These are phyloP conservation scores for Megalops cyprinoides DNA, from an alignment of 2,797 vertebrate species.

Conservation along the genomic window DNA sequence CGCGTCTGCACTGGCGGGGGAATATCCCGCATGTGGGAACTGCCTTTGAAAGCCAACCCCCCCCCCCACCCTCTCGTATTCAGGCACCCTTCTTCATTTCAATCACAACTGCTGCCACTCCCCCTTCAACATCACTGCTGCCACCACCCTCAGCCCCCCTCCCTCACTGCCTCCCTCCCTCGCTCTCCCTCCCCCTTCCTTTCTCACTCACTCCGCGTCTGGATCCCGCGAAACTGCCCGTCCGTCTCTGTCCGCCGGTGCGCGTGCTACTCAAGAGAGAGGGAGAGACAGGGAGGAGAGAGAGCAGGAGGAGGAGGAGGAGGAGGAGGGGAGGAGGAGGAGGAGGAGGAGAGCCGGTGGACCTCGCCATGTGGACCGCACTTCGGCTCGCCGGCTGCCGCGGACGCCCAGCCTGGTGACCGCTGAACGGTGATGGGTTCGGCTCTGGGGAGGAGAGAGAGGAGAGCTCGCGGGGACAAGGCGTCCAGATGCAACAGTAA, in stretches of 20 bases:
- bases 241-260: neutral
- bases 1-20: neutral
- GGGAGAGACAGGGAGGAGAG: neutral
- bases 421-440: slow-evolving; percentile 29
- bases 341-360: neutral
- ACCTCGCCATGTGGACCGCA: slow-evolving; percentile 16
- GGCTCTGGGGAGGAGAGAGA: slow-evolving; percentile 25
- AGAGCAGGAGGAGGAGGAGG: neutral
- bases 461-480: neutral
- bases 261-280: neutral
- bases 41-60: neutral
- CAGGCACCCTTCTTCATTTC: neutral
- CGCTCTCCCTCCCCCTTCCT: too few species aligned
- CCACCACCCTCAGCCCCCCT: too few species aligned
- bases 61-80: neutral
- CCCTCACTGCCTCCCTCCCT: neutral
- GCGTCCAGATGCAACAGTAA: neutral
- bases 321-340: neutral
- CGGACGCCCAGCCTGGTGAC: neutral
- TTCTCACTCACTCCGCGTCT: neutral
- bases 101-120: neutral
- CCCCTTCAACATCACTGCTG: neutral
- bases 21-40: too few species aligned
- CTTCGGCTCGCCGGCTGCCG: slow-evolving; percentile 5
- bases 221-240: neutral